A percentile compares a stretch with the other conserved stretches of the same genome.
These are phyloP conservation scores for Lepisosteus osseus DNA, from an alignment of 2,113 vertebrate genomes.

Conservation along the genomic window DNA sequence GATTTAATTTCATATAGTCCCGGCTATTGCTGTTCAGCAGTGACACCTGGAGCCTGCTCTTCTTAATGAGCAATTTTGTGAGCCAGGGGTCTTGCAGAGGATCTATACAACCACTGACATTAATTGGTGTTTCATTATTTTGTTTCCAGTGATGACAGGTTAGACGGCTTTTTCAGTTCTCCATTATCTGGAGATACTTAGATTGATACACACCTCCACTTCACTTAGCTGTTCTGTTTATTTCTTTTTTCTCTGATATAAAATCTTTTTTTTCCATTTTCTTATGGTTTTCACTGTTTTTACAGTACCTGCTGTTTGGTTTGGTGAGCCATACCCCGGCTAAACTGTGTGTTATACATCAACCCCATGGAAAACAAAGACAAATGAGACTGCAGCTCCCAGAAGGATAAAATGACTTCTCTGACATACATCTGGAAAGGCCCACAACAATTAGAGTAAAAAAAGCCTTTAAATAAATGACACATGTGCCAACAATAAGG, in stretches of 20 bases:
- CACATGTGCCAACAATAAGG: not conserved
- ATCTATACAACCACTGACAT: not conserved
- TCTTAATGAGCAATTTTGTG: too few relatives aligned
- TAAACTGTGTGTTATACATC: not conserved
- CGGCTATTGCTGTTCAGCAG: too few relatives aligned
- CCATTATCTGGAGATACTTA: not conserved
- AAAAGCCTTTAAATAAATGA: slow-evolving; percentile 8
- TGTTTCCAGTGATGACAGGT: not conserved
- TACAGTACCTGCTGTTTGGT: not conserved
- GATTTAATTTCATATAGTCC: too few relatives aligned
- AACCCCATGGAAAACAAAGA: not conserved
- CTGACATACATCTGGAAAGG: slow-evolving; percentile 9
- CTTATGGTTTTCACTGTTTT: slow-evolving; percentile 4
- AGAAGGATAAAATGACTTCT: not conserved
- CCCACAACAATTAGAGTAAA: not conserved
- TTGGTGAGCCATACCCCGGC: not conserved
- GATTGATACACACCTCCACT: not conserved
- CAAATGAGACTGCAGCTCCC: slow-evolving; percentile 7
- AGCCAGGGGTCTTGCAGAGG: not conserved
- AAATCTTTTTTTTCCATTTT: slow-evolving; percentile 4
- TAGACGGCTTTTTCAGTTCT: not conserved
- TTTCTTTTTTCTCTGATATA: not conserved
- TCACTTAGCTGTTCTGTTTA: not conserved
- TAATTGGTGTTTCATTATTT: not conserved
- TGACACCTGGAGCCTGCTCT: too few relatives aligned